Conservation (phyloP, 2,113 vertebrate genomes). For the Choloepus hoffmanni region DNA sequence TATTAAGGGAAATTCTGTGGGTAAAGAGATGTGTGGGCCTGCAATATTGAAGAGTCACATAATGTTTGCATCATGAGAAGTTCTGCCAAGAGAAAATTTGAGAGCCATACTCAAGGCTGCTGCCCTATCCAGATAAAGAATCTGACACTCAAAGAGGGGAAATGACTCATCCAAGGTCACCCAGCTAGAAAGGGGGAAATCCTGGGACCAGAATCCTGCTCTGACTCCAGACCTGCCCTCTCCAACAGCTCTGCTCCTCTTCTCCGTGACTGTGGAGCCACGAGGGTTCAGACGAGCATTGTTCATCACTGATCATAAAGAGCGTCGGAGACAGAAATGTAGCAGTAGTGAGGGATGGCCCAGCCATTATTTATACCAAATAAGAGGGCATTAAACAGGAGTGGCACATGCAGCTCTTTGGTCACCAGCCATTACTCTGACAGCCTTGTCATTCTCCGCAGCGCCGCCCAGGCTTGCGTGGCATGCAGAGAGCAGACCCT, state of each 20-base stretch:
- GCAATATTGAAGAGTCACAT: neutral
- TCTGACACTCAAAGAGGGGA: conserved; percentile 3
- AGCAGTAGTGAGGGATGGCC: neutral
- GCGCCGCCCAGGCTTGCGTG: neutral
- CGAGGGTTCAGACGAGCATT: neutral
- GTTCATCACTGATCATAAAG: neutral
- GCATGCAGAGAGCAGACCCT: conserved; percentile 44
- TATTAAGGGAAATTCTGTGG: neutral
- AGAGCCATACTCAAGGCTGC: neutral
- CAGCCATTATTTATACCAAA: conserved; percentile 81
- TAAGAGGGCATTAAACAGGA: conserved; percentile 84
- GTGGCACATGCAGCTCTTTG: conserved; percentile 76
- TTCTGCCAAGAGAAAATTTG: neutral
- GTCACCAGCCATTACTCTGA: conserved; percentile 44
- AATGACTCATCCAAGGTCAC: neutral
- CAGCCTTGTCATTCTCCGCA: neutral
- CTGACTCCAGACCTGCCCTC: neutral
- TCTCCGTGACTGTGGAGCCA: neutral
- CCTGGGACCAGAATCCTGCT: neutral
- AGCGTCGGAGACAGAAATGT: neutral
- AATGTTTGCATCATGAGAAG: neutral
- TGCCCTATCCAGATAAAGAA: neutral
- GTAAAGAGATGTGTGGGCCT: neutral
- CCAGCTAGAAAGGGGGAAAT: neutral
- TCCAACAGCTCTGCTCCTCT: neutral